Percentiles rank a stretch among this genome's conserved stretches.
phyloP scores from a whole-genome alignment of 2,888 invertebrate species.

The Metellina segmentata region DNA sequence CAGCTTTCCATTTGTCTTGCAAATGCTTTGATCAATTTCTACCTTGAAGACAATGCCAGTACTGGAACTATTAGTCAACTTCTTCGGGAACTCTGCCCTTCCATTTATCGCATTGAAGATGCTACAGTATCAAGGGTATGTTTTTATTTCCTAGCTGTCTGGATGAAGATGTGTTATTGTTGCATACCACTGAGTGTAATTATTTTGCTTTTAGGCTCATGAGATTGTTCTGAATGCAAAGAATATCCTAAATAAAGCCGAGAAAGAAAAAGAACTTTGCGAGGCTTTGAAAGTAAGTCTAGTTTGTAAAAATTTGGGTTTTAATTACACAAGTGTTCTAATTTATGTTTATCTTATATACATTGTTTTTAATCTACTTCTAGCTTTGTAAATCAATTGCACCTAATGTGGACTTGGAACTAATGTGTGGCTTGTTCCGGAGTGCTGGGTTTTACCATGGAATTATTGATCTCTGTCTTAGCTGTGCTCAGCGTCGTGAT shows the following conservation, averaged over 20 bases:
- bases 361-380: not conserved
- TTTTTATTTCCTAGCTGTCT: not conserved
- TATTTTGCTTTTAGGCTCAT: slow-evolving; percentile 85
- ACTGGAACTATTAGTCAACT: slow-evolving; percentile 94
- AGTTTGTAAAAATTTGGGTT: not conserved
- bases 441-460: slow-evolving; percentile 90
- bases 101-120: slow-evolving; percentile 95
- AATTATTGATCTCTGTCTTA: slow-evolving; percentile 92
- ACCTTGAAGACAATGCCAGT: slow-evolving; percentile 96
- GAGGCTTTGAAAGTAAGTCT: slow-evolving; percentile 85
- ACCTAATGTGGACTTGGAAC: slow-evolving; percentile 90
- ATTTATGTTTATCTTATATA: not conserved
- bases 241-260: slow-evolving; percentile 86
- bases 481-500: slow-evolving; percentile 93
- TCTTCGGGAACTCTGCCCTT: slow-evolving; percentile 94
- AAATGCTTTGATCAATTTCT: slow-evolving; percentile 91
- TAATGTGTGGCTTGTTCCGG: slow-evolving; percentile 92
- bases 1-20: slow-evolving; percentile 83
- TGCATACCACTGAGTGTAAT: not conserved
- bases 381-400: slow-evolving; percentile 93
- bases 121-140: slow-evolving; percentile 95
- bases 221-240: slow-evolving; percentile 92
- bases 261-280: slow-evolving; percentile 88
- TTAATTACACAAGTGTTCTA: not conserved
- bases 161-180: not conserved